Evolutionary conservation across 2,797 vertebrate genomes (phyloP).

Genomic region (Mycteria americana): DNA sequence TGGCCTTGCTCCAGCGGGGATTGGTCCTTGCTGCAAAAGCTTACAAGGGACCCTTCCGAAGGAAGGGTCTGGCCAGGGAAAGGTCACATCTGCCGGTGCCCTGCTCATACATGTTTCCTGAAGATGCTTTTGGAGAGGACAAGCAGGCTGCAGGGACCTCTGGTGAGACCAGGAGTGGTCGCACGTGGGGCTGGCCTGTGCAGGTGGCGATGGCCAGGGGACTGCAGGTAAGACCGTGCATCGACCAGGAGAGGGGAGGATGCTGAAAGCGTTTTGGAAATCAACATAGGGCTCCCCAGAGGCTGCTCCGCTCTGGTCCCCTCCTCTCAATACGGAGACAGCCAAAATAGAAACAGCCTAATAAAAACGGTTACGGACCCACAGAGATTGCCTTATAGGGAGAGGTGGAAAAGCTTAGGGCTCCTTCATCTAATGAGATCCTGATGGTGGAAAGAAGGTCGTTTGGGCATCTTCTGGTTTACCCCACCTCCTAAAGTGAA

Average conservation of each 20-base stretch:
- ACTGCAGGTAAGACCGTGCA: not conserved
- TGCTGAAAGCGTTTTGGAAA: not conserved
- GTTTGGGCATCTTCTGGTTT: not conserved
- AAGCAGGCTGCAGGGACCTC: not conserved
- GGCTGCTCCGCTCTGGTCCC: not conserved
- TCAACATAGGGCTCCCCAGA: not conserved
- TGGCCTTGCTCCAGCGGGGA: not conserved
- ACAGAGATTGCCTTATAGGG: not conserved
- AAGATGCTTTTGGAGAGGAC: not conserved
- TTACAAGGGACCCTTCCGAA: not conserved
- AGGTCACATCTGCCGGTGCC: not conserved
- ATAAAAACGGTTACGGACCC: not conserved
- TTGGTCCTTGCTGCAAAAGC: not conserved
- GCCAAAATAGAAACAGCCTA: constrained; percentile 1
- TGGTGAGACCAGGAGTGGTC: not conserved
- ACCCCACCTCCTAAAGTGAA: not conserved
- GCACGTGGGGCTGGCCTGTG: fast-evolving
- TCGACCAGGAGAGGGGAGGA: not conserved
- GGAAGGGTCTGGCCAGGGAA: not conserved
- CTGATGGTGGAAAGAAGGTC: not conserved
- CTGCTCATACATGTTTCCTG: fast-evolving
- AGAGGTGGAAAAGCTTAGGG: not conserved
- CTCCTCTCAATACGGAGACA: not conserved
- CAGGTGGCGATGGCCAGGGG: fast-evolving
- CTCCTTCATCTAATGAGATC: not conserved